phyloP scores from a whole-genome alignment of 64 coral and sea anemone genomes.

The Astreopora myriophthalma region DNA sequence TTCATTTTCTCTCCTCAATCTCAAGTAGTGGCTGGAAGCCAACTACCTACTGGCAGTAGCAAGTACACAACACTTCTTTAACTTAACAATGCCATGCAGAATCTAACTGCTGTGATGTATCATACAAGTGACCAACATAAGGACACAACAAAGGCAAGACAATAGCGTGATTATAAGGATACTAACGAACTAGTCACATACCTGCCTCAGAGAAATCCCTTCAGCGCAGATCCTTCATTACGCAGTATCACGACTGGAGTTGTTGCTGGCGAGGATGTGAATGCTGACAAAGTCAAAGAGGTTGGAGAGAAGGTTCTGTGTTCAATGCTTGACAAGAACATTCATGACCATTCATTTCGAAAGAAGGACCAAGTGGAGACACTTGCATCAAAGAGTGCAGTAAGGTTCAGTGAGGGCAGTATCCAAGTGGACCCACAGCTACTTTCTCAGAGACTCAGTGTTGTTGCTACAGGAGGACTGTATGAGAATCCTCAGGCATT shows the following conservation, averaged over 20 bases:
- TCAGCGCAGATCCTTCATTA: constrained; percentile 4
- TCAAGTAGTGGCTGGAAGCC: too few species aligned
- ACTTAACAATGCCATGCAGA: constrained; percentile 53
- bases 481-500: neutral
- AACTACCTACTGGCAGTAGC: too few species aligned
- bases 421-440: constrained; percentile 24
- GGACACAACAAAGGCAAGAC: neutral
- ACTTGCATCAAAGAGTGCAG: neutral
- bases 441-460: constrained; percentile 32
- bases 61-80: too few species aligned
- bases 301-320: constrained; percentile 7
- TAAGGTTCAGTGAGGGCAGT: neutral
- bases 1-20: too few species aligned
- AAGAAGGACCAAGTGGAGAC: constrained; percentile 17
- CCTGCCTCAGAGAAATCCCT: constrained; percentile 29
- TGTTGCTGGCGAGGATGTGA: neutral
- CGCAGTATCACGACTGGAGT: constrained; percentile 35
- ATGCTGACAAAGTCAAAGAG: constrained; percentile 20
- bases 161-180: constrained; percentile 15
- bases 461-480: neutral
- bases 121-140: constrained; percentile 27
- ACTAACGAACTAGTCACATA: neutral
- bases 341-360: constrained; percentile 11
- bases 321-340: neutral
- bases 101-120: neutral